Evolutionary conservation across 2,888 invertebrate genomes (phyloP), one percentile per base, ranked within the genome.

Genomic region (Ommatoiulus sabulosus): DNA sequence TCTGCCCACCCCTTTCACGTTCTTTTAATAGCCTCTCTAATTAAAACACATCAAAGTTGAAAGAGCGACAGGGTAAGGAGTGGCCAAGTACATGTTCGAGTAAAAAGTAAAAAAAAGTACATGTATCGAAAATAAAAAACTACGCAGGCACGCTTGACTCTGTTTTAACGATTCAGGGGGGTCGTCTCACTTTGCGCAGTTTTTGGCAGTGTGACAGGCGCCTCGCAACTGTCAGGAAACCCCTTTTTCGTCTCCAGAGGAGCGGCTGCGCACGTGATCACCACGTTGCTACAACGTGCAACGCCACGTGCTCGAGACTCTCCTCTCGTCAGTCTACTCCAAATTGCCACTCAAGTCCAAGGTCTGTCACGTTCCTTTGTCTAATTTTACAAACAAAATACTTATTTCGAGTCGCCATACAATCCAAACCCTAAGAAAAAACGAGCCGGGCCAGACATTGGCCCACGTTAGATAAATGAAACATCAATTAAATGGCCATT

Each of bases 321-420:
- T 3, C 72, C n/a, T n/a, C 72, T 72, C 10, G 20, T 24, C 72
- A 72, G 24, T 72, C 72, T 72, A 24, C 24, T 72, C 10, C 24
- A 7, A 72, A 72, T 72, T 72, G 72, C 72, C 72, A 72, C 72
- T 72, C 72, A 72, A 72, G 72, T 72, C 72, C 72, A 72, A 72
- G 72, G 72, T 72, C 72, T 72, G 72, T 72, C 72, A 72, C 72
- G 72, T 72, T 72, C 72, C 72, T 72, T 72, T 72, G 72, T 72
- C 72, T 72, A 24, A 72, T 72, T 72, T 72, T 72, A 24, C 72
- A 72, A 72, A 72, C 72, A 72, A 57, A 57, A n/a, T 57, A n/a
- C 57, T 57, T 57, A 57, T 57, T 57, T 57, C 57, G n/a, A 72
- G 72, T 72, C 72, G 24, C 72, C 72, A 72, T 24, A 24, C 24